Conservation (phyloP, 2,113 vertebrate genomes). For the Sturnira hondurensis region DNA sequence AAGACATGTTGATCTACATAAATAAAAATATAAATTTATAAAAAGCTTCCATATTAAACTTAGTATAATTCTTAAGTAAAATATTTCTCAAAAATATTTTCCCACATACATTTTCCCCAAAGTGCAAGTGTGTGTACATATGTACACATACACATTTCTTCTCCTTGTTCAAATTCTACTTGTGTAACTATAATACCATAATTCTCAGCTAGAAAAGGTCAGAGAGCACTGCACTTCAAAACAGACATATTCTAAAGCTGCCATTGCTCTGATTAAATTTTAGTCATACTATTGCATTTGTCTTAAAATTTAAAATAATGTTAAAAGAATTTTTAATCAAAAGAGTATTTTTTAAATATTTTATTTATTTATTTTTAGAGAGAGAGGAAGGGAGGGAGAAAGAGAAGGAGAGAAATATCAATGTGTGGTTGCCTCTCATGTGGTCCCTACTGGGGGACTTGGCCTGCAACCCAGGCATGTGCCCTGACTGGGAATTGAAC, state of each 20-base stretch:
- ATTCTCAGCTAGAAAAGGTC: not conserved
- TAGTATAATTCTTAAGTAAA: not conserved
- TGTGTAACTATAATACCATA: not conserved
- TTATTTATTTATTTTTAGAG: too few species aligned
- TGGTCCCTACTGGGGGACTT: too few species aligned
- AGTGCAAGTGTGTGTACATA: not conserved
- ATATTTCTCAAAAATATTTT: constrained; percentile 22
- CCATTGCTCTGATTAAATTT: not conserved
- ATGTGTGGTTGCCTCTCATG: too few species aligned
- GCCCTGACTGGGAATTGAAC: too few species aligned
- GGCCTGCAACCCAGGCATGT: too few species aligned
- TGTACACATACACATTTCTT: not conserved
- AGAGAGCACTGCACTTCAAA: not conserved
- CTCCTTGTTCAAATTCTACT: constrained; percentile 11
- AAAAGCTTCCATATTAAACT: constrained; percentile 23
- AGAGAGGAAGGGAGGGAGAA: too few species aligned
- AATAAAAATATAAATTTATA: not conserved
- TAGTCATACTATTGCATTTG: not conserved
- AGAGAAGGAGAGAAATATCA: too few species aligned
- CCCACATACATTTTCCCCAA: not conserved
- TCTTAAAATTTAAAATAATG: constrained; percentile 10
- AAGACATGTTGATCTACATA: not conserved
- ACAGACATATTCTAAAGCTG: not conserved
- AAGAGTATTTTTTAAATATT: not conserved
- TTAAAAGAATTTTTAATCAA: not conserved